phyloP scores from a whole-genome alignment of 2,797 vertebrate genomes.

The Sciaenops ocellatus region DNA sequence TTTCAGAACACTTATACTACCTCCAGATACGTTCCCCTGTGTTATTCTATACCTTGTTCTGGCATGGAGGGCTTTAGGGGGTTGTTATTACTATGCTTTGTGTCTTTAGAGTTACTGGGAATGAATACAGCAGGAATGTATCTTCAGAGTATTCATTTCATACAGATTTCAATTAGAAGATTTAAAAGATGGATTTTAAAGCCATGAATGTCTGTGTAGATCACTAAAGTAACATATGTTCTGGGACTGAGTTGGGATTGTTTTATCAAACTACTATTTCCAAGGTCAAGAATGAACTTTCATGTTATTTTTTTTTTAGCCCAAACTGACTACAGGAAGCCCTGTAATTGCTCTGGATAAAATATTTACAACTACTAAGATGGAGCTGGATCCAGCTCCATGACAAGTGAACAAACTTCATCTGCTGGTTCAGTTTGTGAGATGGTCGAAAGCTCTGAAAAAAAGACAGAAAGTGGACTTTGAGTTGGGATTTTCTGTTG shows the following conservation, averaged over 20 bases:
- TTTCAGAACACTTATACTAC: conserved; percentile 66
- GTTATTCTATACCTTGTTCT: conserved; percentile 62
- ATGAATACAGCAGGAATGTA: conserved; percentile 43
- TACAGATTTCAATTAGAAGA: conserved; percentile 2
- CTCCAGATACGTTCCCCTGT: conserved; percentile 43
- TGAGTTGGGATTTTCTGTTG: background rate
- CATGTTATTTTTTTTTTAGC: background rate
- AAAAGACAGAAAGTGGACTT: background rate
- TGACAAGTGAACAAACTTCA: background rate
- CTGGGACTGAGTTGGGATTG: background rate
- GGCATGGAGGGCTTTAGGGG: conserved; percentile 31
- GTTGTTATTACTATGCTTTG: conserved; percentile 30
- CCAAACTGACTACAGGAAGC: background rate
- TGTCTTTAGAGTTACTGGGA: conserved; percentile 44
- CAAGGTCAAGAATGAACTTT: background rate
- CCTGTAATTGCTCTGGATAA: background rate
- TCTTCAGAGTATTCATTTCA: conserved; percentile 46
- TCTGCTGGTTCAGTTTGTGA: background rate
- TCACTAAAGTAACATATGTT: background rate
- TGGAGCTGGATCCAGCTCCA: background rate
- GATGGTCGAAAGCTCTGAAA: background rate
- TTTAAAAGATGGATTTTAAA: background rate
- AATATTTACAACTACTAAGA: conserved; percentile 14
- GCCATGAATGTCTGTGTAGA: conserved; percentile 2
- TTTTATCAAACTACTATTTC: conserved; percentile 7